Evolutionary conservation across 2,888 invertebrate genomes (phyloP).

Genomic region (Amphipyra tragopoginis): DNA sequence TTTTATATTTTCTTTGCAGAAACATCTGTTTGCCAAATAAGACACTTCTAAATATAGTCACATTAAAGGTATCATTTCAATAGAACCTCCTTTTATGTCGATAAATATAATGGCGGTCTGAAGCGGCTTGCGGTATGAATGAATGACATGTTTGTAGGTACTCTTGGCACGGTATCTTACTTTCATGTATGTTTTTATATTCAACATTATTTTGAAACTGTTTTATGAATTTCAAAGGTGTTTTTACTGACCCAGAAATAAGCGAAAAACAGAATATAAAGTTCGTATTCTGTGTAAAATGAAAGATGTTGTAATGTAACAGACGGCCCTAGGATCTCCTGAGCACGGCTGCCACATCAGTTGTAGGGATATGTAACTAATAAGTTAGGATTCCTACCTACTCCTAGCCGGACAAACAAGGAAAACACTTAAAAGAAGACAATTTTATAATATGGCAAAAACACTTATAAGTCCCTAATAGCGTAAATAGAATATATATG

Average conservation of each 20-base stretch:
- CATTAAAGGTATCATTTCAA: neutral
- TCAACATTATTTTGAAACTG: conserved; percentile 1
- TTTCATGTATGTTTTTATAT: conserved; percentile 8
- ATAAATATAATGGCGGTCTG: conserved; percentile 8
- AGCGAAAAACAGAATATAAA: neutral
- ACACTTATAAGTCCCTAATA: too few species aligned
- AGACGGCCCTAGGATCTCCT: too few species aligned
- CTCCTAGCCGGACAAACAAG: too few species aligned
- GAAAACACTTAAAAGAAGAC: too few species aligned
- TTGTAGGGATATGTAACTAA: too few species aligned
- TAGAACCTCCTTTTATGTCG: conserved; percentile 7
- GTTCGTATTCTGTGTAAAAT: too few species aligned
- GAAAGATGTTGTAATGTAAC: too few species aligned
- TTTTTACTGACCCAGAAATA: neutral
- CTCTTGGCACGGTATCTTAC: neutral
- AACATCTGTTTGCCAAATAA: neutral
- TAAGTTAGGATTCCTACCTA: too few species aligned
- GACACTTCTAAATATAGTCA: conserved; percentile 6
- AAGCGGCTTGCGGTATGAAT: conserved; percentile 1
- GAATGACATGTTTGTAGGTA: conserved; percentile 3
- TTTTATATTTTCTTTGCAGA: neutral
- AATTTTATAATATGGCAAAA: too few species aligned
- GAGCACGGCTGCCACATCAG: too few species aligned
- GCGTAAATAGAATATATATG: too few species aligned
- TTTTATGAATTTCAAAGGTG: neutral